Conservation (phyloP, 2,888 invertebrate genomes). For the Acanthacorydalis orientalis region DNA sequence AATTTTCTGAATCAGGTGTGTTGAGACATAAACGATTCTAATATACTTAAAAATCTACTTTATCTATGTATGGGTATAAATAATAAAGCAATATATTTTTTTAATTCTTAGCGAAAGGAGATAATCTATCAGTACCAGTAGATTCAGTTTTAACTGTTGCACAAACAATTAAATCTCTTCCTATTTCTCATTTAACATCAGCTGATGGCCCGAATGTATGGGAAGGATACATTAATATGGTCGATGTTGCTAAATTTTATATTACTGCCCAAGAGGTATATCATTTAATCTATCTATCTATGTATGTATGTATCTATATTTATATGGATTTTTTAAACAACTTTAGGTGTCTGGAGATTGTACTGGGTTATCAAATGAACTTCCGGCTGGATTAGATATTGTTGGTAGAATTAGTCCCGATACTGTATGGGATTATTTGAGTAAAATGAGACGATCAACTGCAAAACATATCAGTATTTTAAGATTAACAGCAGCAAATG, state of each 20-base stretch:
- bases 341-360: slow-evolving; percentile 42
- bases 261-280: slow-evolving; percentile 62
- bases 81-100: neutral
- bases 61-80: neutral
- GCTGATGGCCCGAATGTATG: slow-evolving; percentile 29
- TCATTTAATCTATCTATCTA: too few species aligned
- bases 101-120: slow-evolving; percentile 6
- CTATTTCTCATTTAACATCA: slow-evolving; percentile 3
- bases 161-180: neutral
- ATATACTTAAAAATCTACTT: neutral
- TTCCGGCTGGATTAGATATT: slow-evolving; percentile 65
- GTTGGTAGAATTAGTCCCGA: slow-evolving; percentile 84
- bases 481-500: slow-evolving; percentile 61
- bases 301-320: neutral
- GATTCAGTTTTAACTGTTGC: slow-evolving; percentile 8
- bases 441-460: slow-evolving; percentile 73
- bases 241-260: slow-evolving; percentile 77
- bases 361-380: slow-evolving; percentile 47
- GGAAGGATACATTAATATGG: slow-evolving; percentile 79
- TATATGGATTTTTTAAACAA: slow-evolving; percentile 10
- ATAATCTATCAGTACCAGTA: slow-evolving; percentile 9
- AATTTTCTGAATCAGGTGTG: too few species aligned
- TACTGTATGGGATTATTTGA: slow-evolving; percentile 86
- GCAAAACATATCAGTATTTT: slow-evolving; percentile 78
- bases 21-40: too few species aligned